Evolutionary conservation across 2,113 vertebrate species (phyloP).

Genomic region (Neotoma lepida): DNA sequence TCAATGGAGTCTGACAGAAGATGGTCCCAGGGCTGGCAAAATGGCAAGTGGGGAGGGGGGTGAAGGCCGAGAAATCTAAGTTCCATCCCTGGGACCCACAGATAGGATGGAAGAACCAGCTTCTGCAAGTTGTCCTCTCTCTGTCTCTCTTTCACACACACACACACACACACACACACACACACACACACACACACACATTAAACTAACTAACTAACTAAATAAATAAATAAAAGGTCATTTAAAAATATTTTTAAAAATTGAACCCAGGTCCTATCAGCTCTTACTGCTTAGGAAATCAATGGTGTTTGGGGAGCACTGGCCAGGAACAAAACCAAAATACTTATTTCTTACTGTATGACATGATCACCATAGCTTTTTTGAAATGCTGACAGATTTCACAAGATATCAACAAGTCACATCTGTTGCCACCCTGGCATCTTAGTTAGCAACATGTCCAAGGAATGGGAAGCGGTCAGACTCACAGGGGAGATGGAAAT

Average conservation of each 20-base stretch:
- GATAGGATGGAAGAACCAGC: background rate
- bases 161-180: too few relatives aligned
- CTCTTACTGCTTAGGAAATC: background rate
- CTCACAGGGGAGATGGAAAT: background rate
- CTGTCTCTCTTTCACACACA: too few relatives aligned
- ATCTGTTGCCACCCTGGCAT: background rate
- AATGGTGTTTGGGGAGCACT: background rate
- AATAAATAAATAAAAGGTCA: too few relatives aligned
- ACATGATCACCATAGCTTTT: background rate
- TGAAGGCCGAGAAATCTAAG: background rate
- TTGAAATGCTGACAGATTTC: background rate
- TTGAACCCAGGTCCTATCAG: background rate
- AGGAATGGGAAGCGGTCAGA: conserved; percentile 19
- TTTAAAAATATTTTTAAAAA: too few relatives aligned
- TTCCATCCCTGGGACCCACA: background rate
- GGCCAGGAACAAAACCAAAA: background rate
- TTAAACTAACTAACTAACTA: background rate
- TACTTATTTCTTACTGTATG: background rate
- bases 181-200: too few relatives aligned
- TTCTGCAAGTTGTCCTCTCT: background rate
- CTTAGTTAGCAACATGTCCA: background rate
- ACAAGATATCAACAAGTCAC: conserved; percentile 17
- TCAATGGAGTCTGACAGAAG: background rate
- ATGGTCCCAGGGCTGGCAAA: background rate
- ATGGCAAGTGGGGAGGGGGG: background rate